These are phyloP conservation scores for Boulengeromyrus knoepffleri DNA, from an alignment of 2,113 vertebrate species.

Conservation along the genomic window DNA sequence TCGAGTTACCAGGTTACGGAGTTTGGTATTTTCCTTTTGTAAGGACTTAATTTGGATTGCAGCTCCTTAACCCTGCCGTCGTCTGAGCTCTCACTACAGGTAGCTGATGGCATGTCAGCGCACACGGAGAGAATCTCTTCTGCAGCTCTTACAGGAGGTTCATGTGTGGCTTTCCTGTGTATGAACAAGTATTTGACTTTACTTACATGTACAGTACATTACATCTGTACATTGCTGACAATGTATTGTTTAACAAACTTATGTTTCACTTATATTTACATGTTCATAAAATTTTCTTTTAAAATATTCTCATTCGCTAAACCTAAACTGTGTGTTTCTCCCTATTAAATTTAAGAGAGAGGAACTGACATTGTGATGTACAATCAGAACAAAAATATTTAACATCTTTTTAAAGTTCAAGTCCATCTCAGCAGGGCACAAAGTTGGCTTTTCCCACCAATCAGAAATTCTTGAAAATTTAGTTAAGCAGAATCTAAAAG, in stretches of 20 bases:
- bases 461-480: too few relatives aligned
- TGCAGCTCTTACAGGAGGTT: not conserved
- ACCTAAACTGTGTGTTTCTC: too few relatives aligned
- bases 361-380: too few relatives aligned
- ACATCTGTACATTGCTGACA: not conserved
- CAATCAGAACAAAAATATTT: too few relatives aligned
- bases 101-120: not conserved
- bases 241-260: not conserved
- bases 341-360: too few relatives aligned
- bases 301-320: not conserved
- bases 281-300: too few relatives aligned
- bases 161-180: not conserved
- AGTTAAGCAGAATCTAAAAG: too few relatives aligned
- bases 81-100: too few relatives aligned
- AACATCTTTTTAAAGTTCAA: too few relatives aligned
- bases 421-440: too few relatives aligned
- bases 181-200: not conserved
- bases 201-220: not conserved
- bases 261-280: not conserved
- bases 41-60: not conserved
- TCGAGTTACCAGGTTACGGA: not conserved
- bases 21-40: not conserved
- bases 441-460: too few relatives aligned
- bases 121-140: too few relatives aligned
- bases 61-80: not conserved